phyloP scores from a whole-genome alignment of 2,113 vertebrate genomes.

The Datnioides undecimradiatus region DNA sequence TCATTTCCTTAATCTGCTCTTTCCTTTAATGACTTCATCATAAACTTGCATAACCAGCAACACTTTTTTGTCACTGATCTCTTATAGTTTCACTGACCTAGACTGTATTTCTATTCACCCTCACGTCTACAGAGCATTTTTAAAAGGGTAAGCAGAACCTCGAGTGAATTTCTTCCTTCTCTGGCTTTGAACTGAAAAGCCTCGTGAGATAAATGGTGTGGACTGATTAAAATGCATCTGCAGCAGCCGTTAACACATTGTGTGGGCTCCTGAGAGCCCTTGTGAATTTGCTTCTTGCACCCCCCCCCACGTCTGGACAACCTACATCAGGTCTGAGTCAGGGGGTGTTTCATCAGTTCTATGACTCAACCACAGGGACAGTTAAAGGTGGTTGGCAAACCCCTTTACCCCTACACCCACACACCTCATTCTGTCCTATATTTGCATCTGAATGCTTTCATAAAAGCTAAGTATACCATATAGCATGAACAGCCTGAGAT shows the following conservation, averaged over 20 bases:
- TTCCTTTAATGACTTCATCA: conserved; percentile 39
- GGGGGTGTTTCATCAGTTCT: conserved; percentile 49
- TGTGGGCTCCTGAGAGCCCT: conserved; percentile 75
- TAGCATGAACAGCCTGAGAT: not conserved
- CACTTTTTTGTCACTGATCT: conserved; percentile 25
- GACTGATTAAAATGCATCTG: conserved; percentile 72
- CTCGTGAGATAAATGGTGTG: conserved; percentile 53
- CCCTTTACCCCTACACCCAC: conserved; percentile 51
- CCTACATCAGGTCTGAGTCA: conserved; percentile 72
- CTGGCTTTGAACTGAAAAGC: conserved; percentile 46
- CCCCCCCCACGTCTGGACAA: conserved; percentile 41
- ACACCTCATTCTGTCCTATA: conserved; percentile 37
- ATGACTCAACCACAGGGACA: conserved; percentile 58
- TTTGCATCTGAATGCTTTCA: conserved; percentile 38
- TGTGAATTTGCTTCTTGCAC: conserved; percentile 44
- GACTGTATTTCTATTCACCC: conserved; percentile 25
- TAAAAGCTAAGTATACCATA: conserved; percentile 24
- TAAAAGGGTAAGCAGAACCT: conserved; percentile 51
- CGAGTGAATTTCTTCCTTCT: conserved; percentile 45
- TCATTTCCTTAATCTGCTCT: conserved; percentile 38
- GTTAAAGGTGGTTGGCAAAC: conserved; percentile 45
- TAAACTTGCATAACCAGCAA: conserved; percentile 55
- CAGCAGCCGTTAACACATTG: conserved; percentile 50
- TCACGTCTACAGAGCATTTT: conserved; percentile 44
- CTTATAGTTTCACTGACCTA: conserved; percentile 33